Conservation (phyloP, 2,797 vertebrate species). For the Arremon aurantiirostris region DNA sequence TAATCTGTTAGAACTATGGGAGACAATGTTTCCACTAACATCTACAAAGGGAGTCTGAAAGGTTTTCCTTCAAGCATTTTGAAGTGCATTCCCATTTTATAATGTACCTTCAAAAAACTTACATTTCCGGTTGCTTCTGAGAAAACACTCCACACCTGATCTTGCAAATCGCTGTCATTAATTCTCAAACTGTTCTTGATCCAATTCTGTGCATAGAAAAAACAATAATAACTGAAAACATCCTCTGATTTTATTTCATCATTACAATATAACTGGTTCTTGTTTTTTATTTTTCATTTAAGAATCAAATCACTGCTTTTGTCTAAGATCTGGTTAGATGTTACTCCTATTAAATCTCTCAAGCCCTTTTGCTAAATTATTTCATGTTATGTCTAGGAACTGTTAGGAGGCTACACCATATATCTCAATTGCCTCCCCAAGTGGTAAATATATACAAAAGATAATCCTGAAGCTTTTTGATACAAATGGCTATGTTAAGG, state of each 20-base stretch:
- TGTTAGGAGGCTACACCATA: not conserved
- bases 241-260: not conserved
- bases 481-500: not conserved
- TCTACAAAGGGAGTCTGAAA: not conserved
- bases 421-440: not conserved
- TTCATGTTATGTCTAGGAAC: rapidly evolving
- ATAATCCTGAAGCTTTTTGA: not conserved
- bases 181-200: constrained; percentile 93
- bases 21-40: not conserved
- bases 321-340: not conserved
- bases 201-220: constrained; percentile 85
- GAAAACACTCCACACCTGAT: constrained; percentile 92
- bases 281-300: not conserved
- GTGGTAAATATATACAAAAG: not conserved
- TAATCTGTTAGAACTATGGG: not conserved
- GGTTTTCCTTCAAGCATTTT: not conserved
- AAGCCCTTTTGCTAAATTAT: not conserved
- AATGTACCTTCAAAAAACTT: constrained; percentile 57
- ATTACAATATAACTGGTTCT: not conserved
- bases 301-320: not conserved
- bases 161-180: constrained; percentile 75
- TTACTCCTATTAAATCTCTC: not conserved
- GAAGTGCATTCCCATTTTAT: not conserved
- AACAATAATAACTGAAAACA: not conserved
- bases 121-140: constrained; percentile 79